Conservation (phyloP, 2,888 invertebrate genomes). For the Tholera decimalis region DNA sequence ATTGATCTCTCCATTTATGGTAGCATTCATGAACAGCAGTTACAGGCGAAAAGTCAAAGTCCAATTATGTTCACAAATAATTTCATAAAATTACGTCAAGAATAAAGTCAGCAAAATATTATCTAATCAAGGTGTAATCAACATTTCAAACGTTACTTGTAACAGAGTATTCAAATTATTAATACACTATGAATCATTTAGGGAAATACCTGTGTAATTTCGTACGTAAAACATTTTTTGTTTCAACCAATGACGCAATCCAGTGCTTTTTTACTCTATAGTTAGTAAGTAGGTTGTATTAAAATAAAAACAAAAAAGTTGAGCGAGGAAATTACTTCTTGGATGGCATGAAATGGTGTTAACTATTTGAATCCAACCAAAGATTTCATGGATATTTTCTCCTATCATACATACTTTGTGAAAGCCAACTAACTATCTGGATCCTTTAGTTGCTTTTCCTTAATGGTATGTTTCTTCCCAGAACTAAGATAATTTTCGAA, state of each 20-base stretch:
- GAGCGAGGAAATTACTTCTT: too few species aligned
- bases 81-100: conserved; percentile 26
- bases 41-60: background rate
- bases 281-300: conserved; percentile 28
- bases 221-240: conserved; percentile 24
- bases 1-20: background rate
- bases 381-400: background rate
- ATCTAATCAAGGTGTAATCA: conserved; percentile 44
- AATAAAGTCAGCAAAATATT: conserved; percentile 18
- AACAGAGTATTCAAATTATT: conserved; percentile 18
- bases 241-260: conserved; percentile 36
- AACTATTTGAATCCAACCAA: too few species aligned
- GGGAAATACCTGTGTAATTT: conserved; percentile 39
- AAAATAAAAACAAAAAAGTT: too few species aligned
- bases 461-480: too few species aligned
- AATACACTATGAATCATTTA: conserved; percentile 42
- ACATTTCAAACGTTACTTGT: conserved; percentile 23
- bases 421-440: too few species aligned
- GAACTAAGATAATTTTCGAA: too few species aligned
- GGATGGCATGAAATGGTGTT: too few species aligned
- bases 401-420: background rate
- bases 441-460: background rate
- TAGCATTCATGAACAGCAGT: background rate
- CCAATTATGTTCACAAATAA: background rate
- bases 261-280: background rate